Conservation (phyloP, 2,797 vertebrate species). For the Neoniphon sammara region DNA sequence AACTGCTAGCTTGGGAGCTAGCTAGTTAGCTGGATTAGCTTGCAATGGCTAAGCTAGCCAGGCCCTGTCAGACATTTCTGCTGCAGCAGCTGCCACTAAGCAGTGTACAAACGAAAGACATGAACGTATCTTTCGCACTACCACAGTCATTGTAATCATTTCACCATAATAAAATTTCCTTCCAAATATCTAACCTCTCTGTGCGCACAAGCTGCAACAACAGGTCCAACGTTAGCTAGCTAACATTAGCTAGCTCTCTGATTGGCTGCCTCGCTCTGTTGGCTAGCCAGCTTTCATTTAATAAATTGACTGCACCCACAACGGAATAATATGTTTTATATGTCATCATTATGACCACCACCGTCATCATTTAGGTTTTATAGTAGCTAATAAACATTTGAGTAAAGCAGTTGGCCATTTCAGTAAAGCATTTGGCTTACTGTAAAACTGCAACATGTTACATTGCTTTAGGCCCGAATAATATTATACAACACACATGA, state of each 20-base stretch:
- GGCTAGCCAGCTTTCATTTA: conserved; percentile 70
- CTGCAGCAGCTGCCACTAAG: conserved; percentile 11
- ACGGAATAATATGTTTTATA: conserved; percentile 29
- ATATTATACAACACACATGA: conserved; percentile 62
- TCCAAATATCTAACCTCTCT: neutral
- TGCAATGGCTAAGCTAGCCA: conserved; percentile 60
- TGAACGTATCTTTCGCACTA: neutral
- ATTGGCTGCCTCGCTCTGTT: conserved; percentile 67
- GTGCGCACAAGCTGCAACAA: conserved; percentile 48
- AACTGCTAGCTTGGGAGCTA: conserved; percentile 58
- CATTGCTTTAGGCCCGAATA: conserved; percentile 55
- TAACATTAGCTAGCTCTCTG: conserved; percentile 61
- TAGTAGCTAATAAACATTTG: neutral
- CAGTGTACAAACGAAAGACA: conserved; percentile 9
- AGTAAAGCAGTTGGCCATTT: neutral
- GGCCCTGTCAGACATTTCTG: conserved; percentile 61
- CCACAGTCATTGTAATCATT: neutral
- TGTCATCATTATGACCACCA: conserved; percentile 29
- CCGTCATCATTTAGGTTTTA: conserved; percentile 7
- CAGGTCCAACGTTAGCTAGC: conserved; percentile 50
- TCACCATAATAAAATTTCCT: neutral
- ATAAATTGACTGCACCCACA: conserved; percentile 69
- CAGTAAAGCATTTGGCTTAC: conserved; percentile 27
- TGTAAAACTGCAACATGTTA: conserved; percentile 38
- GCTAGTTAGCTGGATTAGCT: conserved; percentile 72